These are phyloP conservation scores for Vidua macroura DNA, from an alignment of 2,113 vertebrate species.

Conservation along the genomic window DNA sequence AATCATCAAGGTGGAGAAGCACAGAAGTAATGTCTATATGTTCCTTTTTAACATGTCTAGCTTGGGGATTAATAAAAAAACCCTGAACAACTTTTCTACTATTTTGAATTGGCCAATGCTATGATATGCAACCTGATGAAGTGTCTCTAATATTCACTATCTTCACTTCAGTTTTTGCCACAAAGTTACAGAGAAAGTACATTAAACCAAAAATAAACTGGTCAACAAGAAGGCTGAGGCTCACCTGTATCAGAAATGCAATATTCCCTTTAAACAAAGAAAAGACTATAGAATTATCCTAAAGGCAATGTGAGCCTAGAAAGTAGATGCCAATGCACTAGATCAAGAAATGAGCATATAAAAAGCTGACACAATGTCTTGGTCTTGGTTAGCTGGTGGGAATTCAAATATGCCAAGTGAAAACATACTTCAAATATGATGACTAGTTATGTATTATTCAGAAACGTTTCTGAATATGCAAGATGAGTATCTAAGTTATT, in stretches of 20 bases:
- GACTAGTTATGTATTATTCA: neutral
- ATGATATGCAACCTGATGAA: neutral
- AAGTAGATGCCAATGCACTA: neutral
- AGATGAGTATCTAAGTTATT: neutral
- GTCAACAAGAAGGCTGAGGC: neutral
- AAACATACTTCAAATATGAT: neutral
- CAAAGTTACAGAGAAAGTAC: neutral
- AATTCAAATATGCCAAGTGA: neutral
- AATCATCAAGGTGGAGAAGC: neutral
- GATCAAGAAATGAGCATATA: neutral
- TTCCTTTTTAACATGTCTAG: neutral
- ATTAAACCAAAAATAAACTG: neutral
- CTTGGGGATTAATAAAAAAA: neutral
- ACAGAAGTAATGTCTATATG: neutral
- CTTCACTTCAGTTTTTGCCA: neutral
- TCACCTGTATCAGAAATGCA: neutral
- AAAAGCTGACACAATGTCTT: neutral
- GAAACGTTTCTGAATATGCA: neutral
- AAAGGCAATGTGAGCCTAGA: neutral
- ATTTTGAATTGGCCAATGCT: neutral
- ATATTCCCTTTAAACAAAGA: neutral
- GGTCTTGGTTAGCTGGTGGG: neutral
- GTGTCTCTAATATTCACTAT: neutral
- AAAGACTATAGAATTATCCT: neutral
- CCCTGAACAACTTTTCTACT: neutral